A percentile compares a stretch with the other conserved stretches of the same genome.
Conservation (phyloP, 1,140 invertebrate species). For the Eumeta japonica region DNA sequence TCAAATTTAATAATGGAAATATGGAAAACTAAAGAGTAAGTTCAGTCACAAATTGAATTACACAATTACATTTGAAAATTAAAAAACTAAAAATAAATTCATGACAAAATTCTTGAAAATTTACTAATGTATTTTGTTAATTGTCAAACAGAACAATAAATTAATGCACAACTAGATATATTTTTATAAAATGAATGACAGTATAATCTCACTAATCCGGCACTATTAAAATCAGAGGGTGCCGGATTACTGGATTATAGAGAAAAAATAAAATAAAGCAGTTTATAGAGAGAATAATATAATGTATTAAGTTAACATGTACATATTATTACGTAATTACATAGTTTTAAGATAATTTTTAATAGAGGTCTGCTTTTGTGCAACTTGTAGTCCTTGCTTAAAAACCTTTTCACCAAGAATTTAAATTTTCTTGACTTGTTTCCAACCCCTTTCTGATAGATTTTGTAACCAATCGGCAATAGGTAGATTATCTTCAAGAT, state of each 20-base stretch:
- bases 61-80: too few species aligned
- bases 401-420: conserved; percentile 23
- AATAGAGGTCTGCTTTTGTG: conserved; percentile 18
- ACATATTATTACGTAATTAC: too few species aligned
- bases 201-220: conserved; percentile 1
- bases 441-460: conserved; percentile 22
- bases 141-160: too few species aligned
- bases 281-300: conserved; percentile 4
- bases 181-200: too few species aligned
- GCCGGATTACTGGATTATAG: conserved; percentile 1
- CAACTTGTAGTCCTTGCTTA: conserved; percentile 15
- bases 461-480: conserved; percentile 15
- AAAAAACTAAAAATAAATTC: too few species aligned
- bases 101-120: too few species aligned
- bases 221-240: conserved; percentile 1
- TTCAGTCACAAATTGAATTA: too few species aligned
- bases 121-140: too few species aligned
- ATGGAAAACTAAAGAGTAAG: too few species aligned
- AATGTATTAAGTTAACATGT: conserved; percentile 14
- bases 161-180: too few species aligned
- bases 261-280: background rate
- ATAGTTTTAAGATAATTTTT: conserved; percentile 19
- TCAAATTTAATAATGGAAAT: too few species aligned
- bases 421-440: conserved; percentile 24
- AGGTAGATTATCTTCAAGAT: conserved; percentile 18